Base-by-base conservation (phyloP, 1,140 invertebrate species). In the Diploscapter pachys region DNA sequence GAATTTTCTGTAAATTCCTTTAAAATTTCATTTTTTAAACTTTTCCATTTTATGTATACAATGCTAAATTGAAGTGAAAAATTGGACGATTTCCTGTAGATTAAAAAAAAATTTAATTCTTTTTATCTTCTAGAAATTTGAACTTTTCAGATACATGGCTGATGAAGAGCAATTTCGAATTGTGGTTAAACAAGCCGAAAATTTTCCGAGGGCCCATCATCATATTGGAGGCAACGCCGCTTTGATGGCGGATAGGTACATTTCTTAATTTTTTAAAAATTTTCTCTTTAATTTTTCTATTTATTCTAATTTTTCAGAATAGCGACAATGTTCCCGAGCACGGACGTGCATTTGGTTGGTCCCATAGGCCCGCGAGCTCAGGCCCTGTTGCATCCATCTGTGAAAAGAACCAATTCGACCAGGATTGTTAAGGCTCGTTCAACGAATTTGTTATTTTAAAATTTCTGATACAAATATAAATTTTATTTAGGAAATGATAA, bases 151-250 rank as follows among this genome's bases (percentile, higher is more conserved):
- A 68, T 79, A 81, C 63, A 83, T 88, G 73, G 79, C 85, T 13
- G 74, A 86, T 54, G 79, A 84, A 71, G 84, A 84, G 13, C 79
- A 82, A 11, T 81, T 81, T 54, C 69, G 87, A 6, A 72, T 80
- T 54, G 56, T 84, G 4, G 80, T 84, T 51, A 75, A 85, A 72
- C 82, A 76, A 52, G 65, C 74, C 11, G 81, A 85, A 68, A 55
- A 64, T 6, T 78, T 55, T 57, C 51, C 53, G 4, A 53, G 63
- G 62, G 82, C 84, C 59, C 81, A 88, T 86, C 85, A 85, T 75
- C 86, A 84, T 78, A 85, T 88, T 75, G 88, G 88, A 59, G 88
- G 88, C 4, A 88, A 88, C 84, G 88, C 87, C 50, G 87, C 87
- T 9, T 76, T 88, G 55, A 88, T 88, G 86, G 87, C 88, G 4